Evolutionary conservation across 2,797 vertebrate genomes (phyloP).

Genomic region (Phaenicophaeus curvirostris): DNA sequence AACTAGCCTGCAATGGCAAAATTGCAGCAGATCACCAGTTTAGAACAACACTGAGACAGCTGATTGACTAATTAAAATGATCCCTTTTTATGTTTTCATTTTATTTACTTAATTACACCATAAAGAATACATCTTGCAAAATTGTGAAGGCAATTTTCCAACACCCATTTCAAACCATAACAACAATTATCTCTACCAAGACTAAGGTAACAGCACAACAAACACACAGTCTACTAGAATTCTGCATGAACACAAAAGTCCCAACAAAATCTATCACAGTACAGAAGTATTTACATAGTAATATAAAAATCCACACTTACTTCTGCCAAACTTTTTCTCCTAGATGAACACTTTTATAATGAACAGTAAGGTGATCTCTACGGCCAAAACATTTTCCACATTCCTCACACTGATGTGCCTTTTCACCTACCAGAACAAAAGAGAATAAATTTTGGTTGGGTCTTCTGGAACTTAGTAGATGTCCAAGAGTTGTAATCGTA

Average conservation of each 20-base stretch:
- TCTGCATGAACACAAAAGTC: not conserved
- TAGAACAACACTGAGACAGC: not conserved
- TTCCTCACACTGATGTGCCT: conserved; percentile 97
- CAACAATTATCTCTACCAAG: not conserved
- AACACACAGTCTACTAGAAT: not conserved
- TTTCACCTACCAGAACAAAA: conserved; percentile 84
- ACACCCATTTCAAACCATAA: not conserved
- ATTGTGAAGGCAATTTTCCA: not conserved
- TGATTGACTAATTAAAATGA: not conserved
- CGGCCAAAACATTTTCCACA: conserved; percentile 98
- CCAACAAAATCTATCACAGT: not conserved
- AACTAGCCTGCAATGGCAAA: not conserved
- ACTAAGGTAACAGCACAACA: not conserved
- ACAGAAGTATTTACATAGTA: not conserved
- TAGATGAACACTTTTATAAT: conserved; percentile 95
- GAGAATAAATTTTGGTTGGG: not conserved
- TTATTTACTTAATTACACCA: not conserved
- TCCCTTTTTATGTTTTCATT: not conserved
- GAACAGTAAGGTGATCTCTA: conserved; percentile 95
- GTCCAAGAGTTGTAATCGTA: not conserved
- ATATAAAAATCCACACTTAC: conserved; percentile 75
- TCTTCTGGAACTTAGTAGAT: not conserved
- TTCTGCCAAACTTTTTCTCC: conserved; percentile 99
- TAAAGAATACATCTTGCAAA: not conserved
- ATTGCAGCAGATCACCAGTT: not conserved